Percentiles rank a stretch among this genome's conserved stretches.
Conservation (phyloP, 1,140 invertebrate genomes). For the Oncopeltus fasciatus region DNA sequence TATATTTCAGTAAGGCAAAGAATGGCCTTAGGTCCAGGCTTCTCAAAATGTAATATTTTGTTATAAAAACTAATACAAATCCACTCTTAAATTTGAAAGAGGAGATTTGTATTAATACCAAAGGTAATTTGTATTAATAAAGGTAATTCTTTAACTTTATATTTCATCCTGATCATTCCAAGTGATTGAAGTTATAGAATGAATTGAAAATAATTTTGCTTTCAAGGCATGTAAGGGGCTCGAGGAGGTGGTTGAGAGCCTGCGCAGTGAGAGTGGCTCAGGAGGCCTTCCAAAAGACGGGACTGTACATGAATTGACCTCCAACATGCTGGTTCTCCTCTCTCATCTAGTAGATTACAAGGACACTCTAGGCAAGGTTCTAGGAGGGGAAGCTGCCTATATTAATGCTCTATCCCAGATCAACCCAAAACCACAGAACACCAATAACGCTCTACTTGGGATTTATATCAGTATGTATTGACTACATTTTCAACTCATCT, state of each 20-base stretch:
- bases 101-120: too few species aligned
- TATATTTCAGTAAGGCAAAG: too few species aligned
- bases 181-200: too few species aligned
- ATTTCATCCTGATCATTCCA: too few species aligned
- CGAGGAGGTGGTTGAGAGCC: slow-evolving; percentile 84
- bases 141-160: too few species aligned
- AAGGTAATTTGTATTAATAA: too few species aligned
- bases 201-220: too few species aligned
- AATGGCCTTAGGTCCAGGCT: too few species aligned
- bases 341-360: slow-evolving; percentile 68
- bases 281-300: slow-evolving; percentile 82
- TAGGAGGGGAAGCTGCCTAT: slow-evolving; percentile 44
- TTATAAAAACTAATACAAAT: too few species aligned
- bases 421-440: slow-evolving; percentile 31
- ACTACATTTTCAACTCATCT: too few species aligned
- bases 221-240: slow-evolving; percentile 67
- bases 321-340: slow-evolving; percentile 77
- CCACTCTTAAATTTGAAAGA: too few species aligned
- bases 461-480: slow-evolving; percentile 53
- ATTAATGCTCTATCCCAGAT: slow-evolving; percentile 32
- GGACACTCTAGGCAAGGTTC: slow-evolving; percentile 53
- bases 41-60: too few species aligned
- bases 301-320: slow-evolving; percentile 89
- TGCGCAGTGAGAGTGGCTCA: slow-evolving; percentile 67
- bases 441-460: slow-evolving; percentile 49